These are phyloP conservation scores for Ifrita kowaldi DNA, from an alignment of 2,113 vertebrate species.

Conservation along the genomic window DNA sequence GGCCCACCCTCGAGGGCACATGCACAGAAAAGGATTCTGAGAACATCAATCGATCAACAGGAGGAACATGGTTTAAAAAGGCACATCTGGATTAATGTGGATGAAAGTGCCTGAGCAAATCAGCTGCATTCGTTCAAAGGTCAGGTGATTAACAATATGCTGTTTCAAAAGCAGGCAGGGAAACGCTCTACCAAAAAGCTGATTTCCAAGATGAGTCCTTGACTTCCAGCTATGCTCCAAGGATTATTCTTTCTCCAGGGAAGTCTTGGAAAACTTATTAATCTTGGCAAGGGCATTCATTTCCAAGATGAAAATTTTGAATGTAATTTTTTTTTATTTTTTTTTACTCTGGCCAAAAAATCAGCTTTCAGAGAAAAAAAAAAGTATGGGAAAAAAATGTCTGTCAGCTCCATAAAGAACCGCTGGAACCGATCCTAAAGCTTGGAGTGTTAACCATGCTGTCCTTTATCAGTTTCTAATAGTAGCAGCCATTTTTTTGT, in stretches of 20 bases:
- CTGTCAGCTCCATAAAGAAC: neutral
- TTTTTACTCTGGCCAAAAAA: neutral
- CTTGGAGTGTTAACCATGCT: neutral
- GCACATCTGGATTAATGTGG: slow-evolving; percentile 22
- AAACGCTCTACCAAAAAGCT: neutral
- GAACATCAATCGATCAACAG: neutral
- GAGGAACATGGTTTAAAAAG: neutral
- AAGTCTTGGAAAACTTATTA: neutral
- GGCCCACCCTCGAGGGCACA: neutral
- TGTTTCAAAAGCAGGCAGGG: neutral
- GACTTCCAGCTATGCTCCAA: slow-evolving; percentile 7
- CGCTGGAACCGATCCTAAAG: neutral
- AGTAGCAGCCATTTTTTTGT: neutral
- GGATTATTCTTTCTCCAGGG: neutral
- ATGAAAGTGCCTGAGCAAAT: neutral
- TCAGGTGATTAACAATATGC: neutral
- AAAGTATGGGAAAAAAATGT: neutral
- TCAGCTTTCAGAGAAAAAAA: neutral
- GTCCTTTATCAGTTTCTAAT: neutral
- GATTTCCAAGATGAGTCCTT: neutral
- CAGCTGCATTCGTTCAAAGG: neutral
- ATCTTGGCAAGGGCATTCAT: neutral
- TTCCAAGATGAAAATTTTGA: neutral
- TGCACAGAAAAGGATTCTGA: neutral
- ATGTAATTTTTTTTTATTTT: neutral